Conservation (phyloP, 2,113 vertebrate species). For the Oceanodroma tethys region DNA sequence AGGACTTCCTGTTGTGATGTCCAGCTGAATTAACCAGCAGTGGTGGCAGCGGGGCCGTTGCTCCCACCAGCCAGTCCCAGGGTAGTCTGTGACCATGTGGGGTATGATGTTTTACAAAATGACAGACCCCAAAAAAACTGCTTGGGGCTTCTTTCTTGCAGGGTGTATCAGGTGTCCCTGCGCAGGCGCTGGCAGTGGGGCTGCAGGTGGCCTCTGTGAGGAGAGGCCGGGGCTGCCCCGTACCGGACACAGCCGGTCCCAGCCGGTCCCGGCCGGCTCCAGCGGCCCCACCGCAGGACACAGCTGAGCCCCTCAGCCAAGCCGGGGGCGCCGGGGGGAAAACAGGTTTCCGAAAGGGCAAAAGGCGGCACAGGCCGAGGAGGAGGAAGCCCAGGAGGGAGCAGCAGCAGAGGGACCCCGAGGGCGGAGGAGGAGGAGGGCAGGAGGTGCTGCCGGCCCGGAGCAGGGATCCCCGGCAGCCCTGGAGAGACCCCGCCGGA, state of each 20-base stretch:
- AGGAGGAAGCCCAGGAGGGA: too few relatives aligned
- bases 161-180: accelerated
- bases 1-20: not conserved
- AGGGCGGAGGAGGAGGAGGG: too few relatives aligned
- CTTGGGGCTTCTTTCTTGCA: not conserved
- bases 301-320: not conserved
- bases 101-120: not conserved
- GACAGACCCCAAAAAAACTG: not conserved
- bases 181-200: accelerated
- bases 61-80: not conserved
- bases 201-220: accelerated
- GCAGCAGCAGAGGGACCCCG: too few relatives aligned
- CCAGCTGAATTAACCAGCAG: not conserved
- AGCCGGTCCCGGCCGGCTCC: too few relatives aligned
- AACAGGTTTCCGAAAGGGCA: too few relatives aligned
- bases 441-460: too few relatives aligned
- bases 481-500: too few relatives aligned
- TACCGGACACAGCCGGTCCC: not conserved
- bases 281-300: not conserved
- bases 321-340: too few relatives aligned
- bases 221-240: not conserved
- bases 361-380: too few relatives aligned
- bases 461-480: too few relatives aligned
- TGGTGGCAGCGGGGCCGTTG: not conserved
- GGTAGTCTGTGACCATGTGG: too few relatives aligned